Conservation (phyloP, 2,113 vertebrate species). For the Chascanopsetta lugubris region DNA sequence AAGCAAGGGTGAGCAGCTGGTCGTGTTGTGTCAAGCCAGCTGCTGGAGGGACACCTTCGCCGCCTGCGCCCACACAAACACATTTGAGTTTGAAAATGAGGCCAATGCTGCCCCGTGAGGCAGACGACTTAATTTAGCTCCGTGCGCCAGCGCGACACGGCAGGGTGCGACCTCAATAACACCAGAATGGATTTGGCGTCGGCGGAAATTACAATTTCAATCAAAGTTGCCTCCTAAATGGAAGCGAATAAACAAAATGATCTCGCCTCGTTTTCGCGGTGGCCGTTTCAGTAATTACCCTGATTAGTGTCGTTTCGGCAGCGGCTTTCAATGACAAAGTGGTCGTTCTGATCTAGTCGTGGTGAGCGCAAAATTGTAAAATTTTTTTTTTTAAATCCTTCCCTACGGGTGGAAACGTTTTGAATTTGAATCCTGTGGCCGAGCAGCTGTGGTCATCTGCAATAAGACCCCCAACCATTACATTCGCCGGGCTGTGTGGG, state of each 20-base stretch:
- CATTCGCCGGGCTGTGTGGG: too few relatives aligned
- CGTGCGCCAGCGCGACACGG: slow-evolving; percentile 32
- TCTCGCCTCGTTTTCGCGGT: background rate
- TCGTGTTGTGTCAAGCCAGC: slow-evolving; percentile 69
- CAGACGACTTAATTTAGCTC: slow-evolving; percentile 61
- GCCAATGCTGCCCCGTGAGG: slow-evolving; percentile 64
- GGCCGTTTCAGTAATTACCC: background rate
- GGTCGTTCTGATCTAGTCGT: slow-evolving; percentile 1
- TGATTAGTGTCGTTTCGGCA: slow-evolving; percentile 5
- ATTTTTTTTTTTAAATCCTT: too few relatives aligned
- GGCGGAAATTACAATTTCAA: too few relatives aligned
- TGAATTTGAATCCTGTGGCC: too few relatives aligned
- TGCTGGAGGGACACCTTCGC: slow-evolving; percentile 69
- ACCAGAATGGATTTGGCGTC: slow-evolving; percentile 17
- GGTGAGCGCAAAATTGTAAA: background rate
- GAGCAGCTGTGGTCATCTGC: too few relatives aligned
- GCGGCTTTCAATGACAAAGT: background rate
- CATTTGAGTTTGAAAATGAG: slow-evolving; percentile 59
- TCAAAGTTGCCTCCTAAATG: slow-evolving; percentile 9
- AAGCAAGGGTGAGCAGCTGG: slow-evolving; percentile 69
- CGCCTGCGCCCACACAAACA: slow-evolving; percentile 62
- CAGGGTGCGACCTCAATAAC: slow-evolving; percentile 51
- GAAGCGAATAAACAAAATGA: slow-evolving; percentile 9
- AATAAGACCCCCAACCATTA: too few relatives aligned
- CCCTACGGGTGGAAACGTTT: too few relatives aligned